A percentile compares a stretch with the other conserved stretches of the same genome.
These are phyloP conservation scores for Botrylloides violaceus DNA, from an alignment of 23 tunicate genomes.

Conservation along the genomic window DNA sequence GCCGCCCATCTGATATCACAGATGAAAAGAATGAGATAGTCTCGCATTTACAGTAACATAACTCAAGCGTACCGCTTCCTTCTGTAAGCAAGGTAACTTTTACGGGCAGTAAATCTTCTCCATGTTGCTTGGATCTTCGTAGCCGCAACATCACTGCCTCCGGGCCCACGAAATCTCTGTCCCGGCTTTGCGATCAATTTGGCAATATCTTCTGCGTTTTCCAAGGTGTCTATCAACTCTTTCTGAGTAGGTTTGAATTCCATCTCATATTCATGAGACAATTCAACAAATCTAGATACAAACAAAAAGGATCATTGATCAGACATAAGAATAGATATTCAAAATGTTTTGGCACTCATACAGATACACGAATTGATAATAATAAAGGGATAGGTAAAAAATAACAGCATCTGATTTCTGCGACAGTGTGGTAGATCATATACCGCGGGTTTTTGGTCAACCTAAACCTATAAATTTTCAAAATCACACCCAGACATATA, in stretches of 20 bases:
- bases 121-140: slow-evolving; percentile 82
- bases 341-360: no score
- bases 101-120: slow-evolving; percentile 60
- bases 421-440: no score
- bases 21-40: no score
- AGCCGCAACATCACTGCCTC: slow-evolving; percentile 57
- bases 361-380: no score
- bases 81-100: slow-evolving; percentile 56
- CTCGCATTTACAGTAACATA: no score
- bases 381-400: no score
- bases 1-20: slow-evolving; percentile 95
- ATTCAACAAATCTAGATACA: slow-evolving; percentile 57
- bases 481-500: no score
- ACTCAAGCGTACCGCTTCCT: slow-evolving; percentile 57
- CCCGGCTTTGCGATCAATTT: slow-evolving; percentile 58
- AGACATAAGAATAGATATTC: no score
- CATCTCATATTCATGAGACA: slow-evolving; percentile 58
- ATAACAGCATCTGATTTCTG: no score
- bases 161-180: slow-evolving; percentile 48
- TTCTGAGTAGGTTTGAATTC: slow-evolving; percentile 47
- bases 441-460: no score
- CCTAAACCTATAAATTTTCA: no score
- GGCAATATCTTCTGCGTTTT: slow-evolving; percentile 53
- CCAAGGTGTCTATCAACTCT: slow-evolving; percentile 59
- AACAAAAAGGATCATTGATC: no score